Percentiles rank a stretch among this genome's conserved stretches.
Conservation (phyloP, 2,113 vertebrate genomes). For the Halichoerus grypus region DNA sequence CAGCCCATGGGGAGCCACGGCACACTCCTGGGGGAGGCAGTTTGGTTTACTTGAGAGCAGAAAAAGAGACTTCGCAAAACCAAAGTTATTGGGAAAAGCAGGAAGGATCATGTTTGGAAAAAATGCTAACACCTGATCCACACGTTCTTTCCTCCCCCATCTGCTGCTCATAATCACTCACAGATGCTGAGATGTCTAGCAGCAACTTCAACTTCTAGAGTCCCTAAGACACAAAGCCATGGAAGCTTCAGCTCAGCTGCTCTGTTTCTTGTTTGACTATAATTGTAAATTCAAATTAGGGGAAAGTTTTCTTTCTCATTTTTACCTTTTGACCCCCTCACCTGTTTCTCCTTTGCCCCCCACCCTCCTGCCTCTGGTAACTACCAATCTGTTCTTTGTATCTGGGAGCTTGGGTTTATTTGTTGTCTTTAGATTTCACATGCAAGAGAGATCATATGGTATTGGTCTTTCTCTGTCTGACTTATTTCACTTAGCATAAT, state of each 20-base stretch:
- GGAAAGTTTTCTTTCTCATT: not conserved
- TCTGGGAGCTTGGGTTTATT: not conserved
- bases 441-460: not conserved
- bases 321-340: not conserved
- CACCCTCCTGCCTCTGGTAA: not conserved
- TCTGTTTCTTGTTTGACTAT: not conserved
- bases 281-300: not conserved
- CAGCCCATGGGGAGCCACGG: not conserved
- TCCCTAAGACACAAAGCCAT: not conserved
- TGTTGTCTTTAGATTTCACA: not conserved
- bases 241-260: not conserved
- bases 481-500: not conserved
- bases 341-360: not conserved
- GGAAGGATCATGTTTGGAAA: not conserved
- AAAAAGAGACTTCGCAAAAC: constrained; percentile 18
- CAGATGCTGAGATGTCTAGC: not conserved
- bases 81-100: constrained; percentile 31
- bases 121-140: constrained; percentile 49
- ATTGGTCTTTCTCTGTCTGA: not conserved
- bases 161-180: not conserved
- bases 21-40: not conserved
- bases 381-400: not conserved
- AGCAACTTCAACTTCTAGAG: not conserved
- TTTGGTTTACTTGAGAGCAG: not conserved
- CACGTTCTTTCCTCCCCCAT: not conserved